Conservation (phyloP, 2,888 invertebrate genomes). For the Petrophora chlorosata region DNA sequence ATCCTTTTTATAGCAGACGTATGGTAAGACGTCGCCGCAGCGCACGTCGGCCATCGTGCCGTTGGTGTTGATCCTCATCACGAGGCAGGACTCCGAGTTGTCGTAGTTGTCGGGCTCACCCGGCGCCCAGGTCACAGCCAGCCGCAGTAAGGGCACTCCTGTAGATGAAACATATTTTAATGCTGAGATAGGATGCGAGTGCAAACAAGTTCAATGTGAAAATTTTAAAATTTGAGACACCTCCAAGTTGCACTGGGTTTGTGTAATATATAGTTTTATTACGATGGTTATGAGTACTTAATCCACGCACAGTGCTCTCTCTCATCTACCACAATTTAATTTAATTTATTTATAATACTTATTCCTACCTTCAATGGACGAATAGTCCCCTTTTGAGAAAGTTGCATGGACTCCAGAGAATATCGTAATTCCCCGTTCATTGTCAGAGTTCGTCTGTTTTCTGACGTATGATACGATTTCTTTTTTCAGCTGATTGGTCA, state of each 20-base stretch:
- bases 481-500: slow-evolving; percentile 23
- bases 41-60: slow-evolving; percentile 16
- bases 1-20: slow-evolving; percentile 31
- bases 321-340: no score
- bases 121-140: slow-evolving; percentile 15
- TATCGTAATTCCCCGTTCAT: slow-evolving; percentile 24
- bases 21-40: slow-evolving; percentile 27
- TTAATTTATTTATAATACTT: not conserved
- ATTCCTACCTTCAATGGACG: slow-evolving; percentile 44
- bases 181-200: no score
- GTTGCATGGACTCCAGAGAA: slow-evolving; percentile 46
- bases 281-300: no score
- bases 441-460: not conserved
- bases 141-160: slow-evolving; percentile 14
- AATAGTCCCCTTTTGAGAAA: slow-evolving; percentile 36
- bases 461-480: slow-evolving; percentile 24
- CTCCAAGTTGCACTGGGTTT: no score
- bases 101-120: slow-evolving; percentile 17
- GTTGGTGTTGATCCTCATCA: slow-evolving; percentile 10
- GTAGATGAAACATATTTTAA: not conserved
- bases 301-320: no score
- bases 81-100: slow-evolving; percentile 22
- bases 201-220: no score
- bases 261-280: no score
- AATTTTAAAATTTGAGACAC: no score